Base-by-base conservation (phyloP, 2,888 invertebrate genomes). In the Cryptus armator region DNA sequence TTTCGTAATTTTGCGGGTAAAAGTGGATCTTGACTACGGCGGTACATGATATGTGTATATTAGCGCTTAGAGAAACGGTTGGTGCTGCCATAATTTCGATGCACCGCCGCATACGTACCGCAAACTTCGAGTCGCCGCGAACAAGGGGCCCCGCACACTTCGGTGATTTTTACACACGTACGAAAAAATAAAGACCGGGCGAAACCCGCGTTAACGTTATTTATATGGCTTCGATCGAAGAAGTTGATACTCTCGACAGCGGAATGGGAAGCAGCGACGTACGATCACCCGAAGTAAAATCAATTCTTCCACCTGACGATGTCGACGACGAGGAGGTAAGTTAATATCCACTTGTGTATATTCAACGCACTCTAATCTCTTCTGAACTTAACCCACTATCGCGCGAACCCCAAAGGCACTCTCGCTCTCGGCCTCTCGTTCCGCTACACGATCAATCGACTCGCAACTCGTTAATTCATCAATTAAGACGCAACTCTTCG, bases 231-330 rank as follows among this genome's bases (percentile, higher is more conserved):
- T 90, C 91, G 86, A 83, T 92, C 67, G 92, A 92, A 76, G 92
- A 92, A 79, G 51, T 91, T 81, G 91, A 91, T 72, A 75, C 85
- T 51, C 83, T 91, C 78, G 93, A 93, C 86, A 92, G 92, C 91
- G 92, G 92, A 84, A 92, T 93, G 92, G 92, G 90, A 70, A 92
- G 91, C 88, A 92, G 91, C 89, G 93, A 93, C 85, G 90, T 89
- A 48, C 89, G 90, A 70, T 93, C 93, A 46, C 93, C 93, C 56
- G 93, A 93, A 87, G 88, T 91, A n/a, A 92, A 92, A 88, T 89
- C 91, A 44, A 86, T 92, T 84, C 89, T 92, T 80, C 91, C 91
- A 51, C 89, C 91, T n/a, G 92, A 92, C 29, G 92, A 92, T 53
- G 91, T 90, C 5, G 92, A 92, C 72, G 88, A 90, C 56, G 93